These are phyloP conservation scores for cattle (Bos taurus) DNA, from an alignment of 2,113 vertebrate genomes.

Conservation along the genomic window ARS-UCD2.0 NC_037357.1:103801501-103802000, in stretches of 20 bases:
- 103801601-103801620: slow-evolving; percentile 60
- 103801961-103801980: not conserved
- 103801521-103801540: slow-evolving; percentile 64
- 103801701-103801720: not conserved
- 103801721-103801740: not conserved
- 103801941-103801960: not conserved
- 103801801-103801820: not conserved
- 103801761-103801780: not conserved
- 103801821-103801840: not conserved
- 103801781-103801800: not conserved
- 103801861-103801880: not conserved
- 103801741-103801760: not conserved
- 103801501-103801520: slow-evolving; percentile 68
- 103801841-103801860: not conserved
- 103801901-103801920: not conserved
- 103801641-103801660: slow-evolving; percentile 40
- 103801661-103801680: slow-evolving; percentile 41
- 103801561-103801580: slow-evolving; percentile 61
- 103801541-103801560: slow-evolving; percentile 62
- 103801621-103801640: slow-evolving; percentile 48
- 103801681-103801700: slow-evolving; percentile 13
- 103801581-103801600: slow-evolving; percentile 64
- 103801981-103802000: not conserved
- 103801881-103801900: not conserved
- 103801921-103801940: not conserved